Conservation (phyloP, 2,888 invertebrate species). For the Piscicola geometra region DNA sequence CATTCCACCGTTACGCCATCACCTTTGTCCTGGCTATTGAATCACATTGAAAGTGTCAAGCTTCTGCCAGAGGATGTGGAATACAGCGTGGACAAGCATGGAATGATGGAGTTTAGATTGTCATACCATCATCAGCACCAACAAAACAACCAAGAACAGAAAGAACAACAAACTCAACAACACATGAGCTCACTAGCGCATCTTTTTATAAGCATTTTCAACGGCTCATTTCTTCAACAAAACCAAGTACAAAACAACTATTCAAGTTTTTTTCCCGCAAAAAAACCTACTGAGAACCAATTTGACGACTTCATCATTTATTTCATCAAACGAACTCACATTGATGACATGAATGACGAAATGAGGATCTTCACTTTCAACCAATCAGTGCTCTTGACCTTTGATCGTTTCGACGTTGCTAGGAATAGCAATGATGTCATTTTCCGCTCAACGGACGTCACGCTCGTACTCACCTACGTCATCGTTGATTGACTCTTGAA, state of each 20-base stretch:
- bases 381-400: conserved; percentile 1
- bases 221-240: background rate
- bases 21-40: background rate
- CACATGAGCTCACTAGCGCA: background rate
- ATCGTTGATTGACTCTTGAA: background rate
- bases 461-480: background rate
- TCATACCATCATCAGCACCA: conserved; percentile 1
- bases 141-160: background rate
- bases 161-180: no score
- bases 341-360: background rate
- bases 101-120: background rate
- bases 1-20: background rate
- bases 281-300: background rate
- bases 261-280: background rate
- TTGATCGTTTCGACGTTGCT: background rate
- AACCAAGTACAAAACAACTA: background rate
- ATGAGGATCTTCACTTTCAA: background rate
- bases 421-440: background rate
- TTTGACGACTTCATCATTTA: background rate
- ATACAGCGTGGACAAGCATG: background rate
- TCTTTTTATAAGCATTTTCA: background rate
- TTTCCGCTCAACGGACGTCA: background rate
- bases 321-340: background rate
- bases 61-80: background rate
- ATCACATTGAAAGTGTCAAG: background rate